Percentiles rank a stretch among this genome's conserved stretches.
These are phyloP conservation scores for Drosophila saltans DNA, from an alignment of 1,140 invertebrate species.

Conservation along the genomic window DNA sequence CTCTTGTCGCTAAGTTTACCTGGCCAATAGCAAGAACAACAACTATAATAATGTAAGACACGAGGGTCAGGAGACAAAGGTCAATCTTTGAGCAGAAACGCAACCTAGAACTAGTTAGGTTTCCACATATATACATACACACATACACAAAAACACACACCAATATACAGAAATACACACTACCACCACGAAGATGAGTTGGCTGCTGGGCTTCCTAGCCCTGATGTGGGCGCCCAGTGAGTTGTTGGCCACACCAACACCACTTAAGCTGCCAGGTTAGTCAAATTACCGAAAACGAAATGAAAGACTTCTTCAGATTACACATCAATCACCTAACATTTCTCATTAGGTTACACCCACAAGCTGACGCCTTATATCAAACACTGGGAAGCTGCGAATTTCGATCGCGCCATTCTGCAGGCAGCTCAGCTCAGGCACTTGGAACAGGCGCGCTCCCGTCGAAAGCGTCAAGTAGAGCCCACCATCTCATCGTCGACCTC, in stretches of 20 bases:
- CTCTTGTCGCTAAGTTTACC: constrained; percentile 19
- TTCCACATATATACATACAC: constrained; percentile 54
- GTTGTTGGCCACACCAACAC: constrained; percentile 73
- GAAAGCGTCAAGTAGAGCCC: constrained; percentile 74
- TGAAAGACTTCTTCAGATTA: constrained; percentile 6
- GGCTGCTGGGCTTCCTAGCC: constrained; percentile 72
- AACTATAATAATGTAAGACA: constrained; percentile 67
- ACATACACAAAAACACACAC: constrained; percentile 27
- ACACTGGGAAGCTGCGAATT: constrained; percentile 82
- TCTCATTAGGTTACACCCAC: constrained; percentile 74
- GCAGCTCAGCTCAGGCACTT: constrained; percentile 76
- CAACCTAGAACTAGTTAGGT: constrained; percentile 76
- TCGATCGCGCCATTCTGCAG: constrained; percentile 73
- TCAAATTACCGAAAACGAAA: constrained; percentile 22
- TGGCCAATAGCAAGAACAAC: constrained; percentile 44
- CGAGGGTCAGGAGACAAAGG: constrained; percentile 55
- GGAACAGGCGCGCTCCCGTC: constrained; percentile 74
- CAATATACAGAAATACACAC: constrained; percentile 22
- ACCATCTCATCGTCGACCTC: constrained; percentile 43
- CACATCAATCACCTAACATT: not conserved
- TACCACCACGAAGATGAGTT: constrained; percentile 62
- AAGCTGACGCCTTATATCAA: constrained; percentile 79
- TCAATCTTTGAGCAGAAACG: constrained; percentile 59
- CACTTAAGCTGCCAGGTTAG: constrained; percentile 78
- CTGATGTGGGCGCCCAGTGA: constrained; percentile 70